Conservation (phyloP, 1,140 invertebrate genomes). For the Caenorhabditis briggsae region DNA sequence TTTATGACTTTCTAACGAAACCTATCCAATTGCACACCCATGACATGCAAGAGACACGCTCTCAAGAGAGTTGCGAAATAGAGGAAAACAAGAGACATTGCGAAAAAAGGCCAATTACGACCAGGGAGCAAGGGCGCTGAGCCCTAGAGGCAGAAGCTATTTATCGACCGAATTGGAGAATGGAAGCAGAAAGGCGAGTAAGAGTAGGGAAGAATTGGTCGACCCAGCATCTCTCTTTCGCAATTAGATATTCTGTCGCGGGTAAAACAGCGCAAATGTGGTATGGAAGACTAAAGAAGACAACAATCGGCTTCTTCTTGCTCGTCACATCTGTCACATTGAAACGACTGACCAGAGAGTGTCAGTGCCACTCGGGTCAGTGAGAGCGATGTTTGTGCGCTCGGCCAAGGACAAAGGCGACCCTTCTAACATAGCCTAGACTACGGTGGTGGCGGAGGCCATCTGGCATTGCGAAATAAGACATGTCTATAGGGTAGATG, state of each 20-base stretch:
- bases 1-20: conserved; percentile 9
- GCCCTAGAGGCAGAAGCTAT: neutral
- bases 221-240: neutral
- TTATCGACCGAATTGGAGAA: conserved; percentile 6
- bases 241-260: conserved; percentile 32
- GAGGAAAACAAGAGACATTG: neutral
- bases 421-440: neutral
- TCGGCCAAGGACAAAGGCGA: conserved; percentile 7
- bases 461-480: conserved; percentile 41
- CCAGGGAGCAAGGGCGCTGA: neutral
- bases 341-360: conserved; percentile 11
- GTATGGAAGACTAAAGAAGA: conserved; percentile 18
- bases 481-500: neutral
- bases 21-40: neutral
- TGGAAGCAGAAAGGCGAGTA: neutral
- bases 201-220: neutral
- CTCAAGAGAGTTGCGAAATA: conserved; percentile 44
- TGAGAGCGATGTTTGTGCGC: conserved; percentile 18
- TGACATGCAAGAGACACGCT: neutral
- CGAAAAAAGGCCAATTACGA: conserved; percentile 34
- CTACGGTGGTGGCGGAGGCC: neutral
- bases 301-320: conserved; percentile 32
- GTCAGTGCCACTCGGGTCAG: conserved; percentile 10
- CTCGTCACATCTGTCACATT: conserved; percentile 41
- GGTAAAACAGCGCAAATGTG: conserved; percentile 21